Percentiles rank a stretch among this genome's conserved stretches.
Conservation (phyloP, 2,113 vertebrate species). For the Pelecanoides urinatrix region DNA sequence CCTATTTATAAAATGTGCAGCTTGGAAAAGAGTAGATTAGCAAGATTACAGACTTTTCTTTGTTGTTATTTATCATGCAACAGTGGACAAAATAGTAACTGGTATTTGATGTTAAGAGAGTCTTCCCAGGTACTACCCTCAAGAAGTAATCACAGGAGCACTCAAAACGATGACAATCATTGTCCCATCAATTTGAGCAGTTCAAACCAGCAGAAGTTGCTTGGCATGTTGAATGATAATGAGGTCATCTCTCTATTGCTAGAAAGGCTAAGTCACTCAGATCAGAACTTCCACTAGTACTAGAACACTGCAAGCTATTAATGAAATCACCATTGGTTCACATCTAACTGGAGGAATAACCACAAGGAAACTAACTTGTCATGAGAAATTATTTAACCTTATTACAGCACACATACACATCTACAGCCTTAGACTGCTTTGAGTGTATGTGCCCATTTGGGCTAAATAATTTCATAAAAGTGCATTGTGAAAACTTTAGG, state of each 20-base stretch:
- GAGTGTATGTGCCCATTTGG: not conserved
- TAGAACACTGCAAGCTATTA: not conserved
- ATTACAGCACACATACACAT: not conserved
- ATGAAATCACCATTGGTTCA: not conserved
- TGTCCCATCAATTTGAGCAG: not conserved
- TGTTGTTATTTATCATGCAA: not conserved
- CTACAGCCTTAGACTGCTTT: not conserved
- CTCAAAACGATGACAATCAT: not conserved
- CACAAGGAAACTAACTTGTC: not conserved
- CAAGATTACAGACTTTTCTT: slow-evolving; percentile 14
- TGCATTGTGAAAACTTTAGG: not conserved
- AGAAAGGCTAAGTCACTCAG: not conserved
- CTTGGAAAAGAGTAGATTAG: slow-evolving; percentile 17
- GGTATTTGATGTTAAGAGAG: not conserved
- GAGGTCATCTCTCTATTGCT: not conserved
- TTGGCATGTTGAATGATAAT: not conserved
- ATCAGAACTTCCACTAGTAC: not conserved
- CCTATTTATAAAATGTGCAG: not conserved
- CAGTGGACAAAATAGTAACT: not conserved
- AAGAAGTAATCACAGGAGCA: not conserved
- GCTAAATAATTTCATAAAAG: not conserved
- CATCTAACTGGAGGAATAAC: not conserved
- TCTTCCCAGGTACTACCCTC: not conserved
- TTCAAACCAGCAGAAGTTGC: not conserved
- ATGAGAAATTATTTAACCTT: not conserved